phyloP scores from a whole-genome alignment of 2,797 vertebrate species.

The Sebastes minor region DNA sequence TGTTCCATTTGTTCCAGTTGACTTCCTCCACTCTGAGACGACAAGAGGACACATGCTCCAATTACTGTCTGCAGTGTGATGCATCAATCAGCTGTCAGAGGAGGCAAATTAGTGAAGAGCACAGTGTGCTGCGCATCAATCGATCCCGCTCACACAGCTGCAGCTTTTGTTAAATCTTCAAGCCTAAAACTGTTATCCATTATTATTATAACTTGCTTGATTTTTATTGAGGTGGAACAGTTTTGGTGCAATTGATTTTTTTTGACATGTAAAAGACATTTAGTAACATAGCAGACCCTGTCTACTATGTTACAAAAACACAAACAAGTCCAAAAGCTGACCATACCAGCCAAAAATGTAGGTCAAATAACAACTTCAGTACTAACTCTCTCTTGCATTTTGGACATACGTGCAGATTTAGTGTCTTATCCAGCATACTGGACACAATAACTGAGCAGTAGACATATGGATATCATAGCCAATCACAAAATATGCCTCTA shows the following conservation, averaged over 20 bases:
- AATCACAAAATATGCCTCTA: background rate
- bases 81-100: conserved; percentile 63
- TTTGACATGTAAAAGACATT: background rate
- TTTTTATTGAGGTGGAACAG: background rate
- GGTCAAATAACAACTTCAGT: background rate
- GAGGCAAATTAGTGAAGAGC: conserved; percentile 47
- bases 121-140: conserved; percentile 11
- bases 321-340: background rate
- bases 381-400: background rate
- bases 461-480: background rate
- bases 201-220: background rate
- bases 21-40: conserved; percentile 92
- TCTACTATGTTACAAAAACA: background rate
- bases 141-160: conserved; percentile 31
- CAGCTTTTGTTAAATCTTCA: conserved; percentile 11
- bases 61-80: conserved; percentile 59
- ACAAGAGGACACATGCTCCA: conserved; percentile 66
- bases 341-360: background rate
- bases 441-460: background rate
- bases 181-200: background rate
- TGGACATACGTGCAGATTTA: too few species aligned
- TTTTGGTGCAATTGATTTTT: background rate
- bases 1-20: conserved; percentile 98
- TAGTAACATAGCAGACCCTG: background rate
- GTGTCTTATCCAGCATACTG: background rate